Evolutionary conservation across 2,888 invertebrate species (phyloP).

Genomic region (Protodeltote pygarga): DNA sequence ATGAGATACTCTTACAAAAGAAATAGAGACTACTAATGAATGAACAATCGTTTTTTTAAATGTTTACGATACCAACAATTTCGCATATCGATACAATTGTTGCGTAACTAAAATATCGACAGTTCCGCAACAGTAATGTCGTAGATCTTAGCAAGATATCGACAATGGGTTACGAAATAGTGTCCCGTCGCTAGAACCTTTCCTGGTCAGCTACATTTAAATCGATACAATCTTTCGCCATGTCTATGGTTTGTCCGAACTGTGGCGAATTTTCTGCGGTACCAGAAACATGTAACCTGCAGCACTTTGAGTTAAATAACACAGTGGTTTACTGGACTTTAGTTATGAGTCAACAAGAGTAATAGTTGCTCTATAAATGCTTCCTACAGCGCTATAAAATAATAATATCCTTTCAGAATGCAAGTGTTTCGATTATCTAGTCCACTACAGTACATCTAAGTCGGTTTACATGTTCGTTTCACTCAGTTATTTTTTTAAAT

Average conservation of each 20-base stretch:
- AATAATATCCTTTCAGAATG: neutral
- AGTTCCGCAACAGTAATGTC: conserved; percentile 43
- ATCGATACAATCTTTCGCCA: conserved; percentile 43
- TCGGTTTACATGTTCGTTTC: no score
- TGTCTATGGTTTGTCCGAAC: conserved; percentile 26
- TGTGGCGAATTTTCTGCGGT: conserved; percentile 29
- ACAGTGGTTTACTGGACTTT: conserved; percentile 13
- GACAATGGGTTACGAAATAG: conserved; percentile 58
- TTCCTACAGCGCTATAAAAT: conserved; percentile 3
- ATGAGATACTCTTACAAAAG: conserved; percentile 4
- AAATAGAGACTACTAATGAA: conserved; percentile 16
- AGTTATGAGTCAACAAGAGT: conserved; percentile 11
- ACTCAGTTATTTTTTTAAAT: no score
- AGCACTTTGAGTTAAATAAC: conserved; percentile 30
- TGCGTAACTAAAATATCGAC: conserved; percentile 50
- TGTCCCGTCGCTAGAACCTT: conserved; percentile 52
- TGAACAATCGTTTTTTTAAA: conserved; percentile 10
- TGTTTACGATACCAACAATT: conserved; percentile 13
- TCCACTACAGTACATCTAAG: no score
- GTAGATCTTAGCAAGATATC: conserved; percentile 45
- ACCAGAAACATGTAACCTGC: conserved; percentile 30
- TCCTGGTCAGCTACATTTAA: conserved; percentile 61
- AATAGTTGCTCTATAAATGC: neutral
- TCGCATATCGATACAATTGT: conserved; percentile 23
- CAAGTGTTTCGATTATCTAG: no score